Evolutionary conservation across 2,888 invertebrate genomes (phyloP).

Genomic region (Thymelicus acteon): DNA sequence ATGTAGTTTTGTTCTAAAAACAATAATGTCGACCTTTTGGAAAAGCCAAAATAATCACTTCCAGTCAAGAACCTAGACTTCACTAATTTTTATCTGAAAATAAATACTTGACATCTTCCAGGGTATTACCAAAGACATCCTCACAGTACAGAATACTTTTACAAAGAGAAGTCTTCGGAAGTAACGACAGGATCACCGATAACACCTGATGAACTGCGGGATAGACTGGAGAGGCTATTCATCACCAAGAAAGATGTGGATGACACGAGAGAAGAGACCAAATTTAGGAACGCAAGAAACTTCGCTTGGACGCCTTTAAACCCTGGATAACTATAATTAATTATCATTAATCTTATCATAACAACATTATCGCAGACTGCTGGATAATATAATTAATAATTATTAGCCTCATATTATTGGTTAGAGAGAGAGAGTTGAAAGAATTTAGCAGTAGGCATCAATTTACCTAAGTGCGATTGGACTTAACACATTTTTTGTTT

Average conservation of each 20-base stretch:
- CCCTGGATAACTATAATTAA: constrained; percentile 47
- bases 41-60: too few relatives aligned
- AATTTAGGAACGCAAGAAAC: constrained; percentile 69
- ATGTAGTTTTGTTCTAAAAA: too few relatives aligned
- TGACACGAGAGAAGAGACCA: constrained; percentile 59
- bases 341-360: too few relatives aligned
- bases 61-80: too few relatives aligned
- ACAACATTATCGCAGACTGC: too few relatives aligned
- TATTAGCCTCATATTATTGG: too few relatives aligned
- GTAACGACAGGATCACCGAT: constrained; percentile 70
- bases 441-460: too few relatives aligned
- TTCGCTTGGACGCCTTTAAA: constrained; percentile 78
- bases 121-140: constrained; percentile 70
- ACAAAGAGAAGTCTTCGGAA: constrained; percentile 68
- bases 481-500: too few relatives aligned
- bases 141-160: constrained; percentile 64
- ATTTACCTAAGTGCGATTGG: too few relatives aligned
- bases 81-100: background rate
- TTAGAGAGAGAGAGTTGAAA: too few relatives aligned
- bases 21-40: too few relatives aligned
- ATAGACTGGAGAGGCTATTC: constrained; percentile 79
- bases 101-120: constrained; percentile 46
- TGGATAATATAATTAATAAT: too few relatives aligned
- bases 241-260: constrained; percentile 69
- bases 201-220: constrained; percentile 81